A percentile compares a stretch with the other conserved stretches of the same genome.
phyloP scores from a whole-genome alignment of 1,140 invertebrate species.

The Hypothenemus hampei region DNA sequence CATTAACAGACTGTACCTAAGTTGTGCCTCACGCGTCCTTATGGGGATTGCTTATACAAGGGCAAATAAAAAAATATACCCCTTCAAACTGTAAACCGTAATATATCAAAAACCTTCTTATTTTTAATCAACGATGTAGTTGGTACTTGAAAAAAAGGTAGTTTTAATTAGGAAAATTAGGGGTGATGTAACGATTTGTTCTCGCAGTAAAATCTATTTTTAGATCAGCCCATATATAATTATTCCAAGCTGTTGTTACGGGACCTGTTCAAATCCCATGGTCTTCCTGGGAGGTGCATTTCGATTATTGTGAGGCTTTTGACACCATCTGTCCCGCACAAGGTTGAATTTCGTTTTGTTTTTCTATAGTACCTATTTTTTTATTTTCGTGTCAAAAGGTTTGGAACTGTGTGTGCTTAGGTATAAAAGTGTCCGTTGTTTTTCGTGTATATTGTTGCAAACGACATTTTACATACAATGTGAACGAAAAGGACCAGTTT shows the following conservation, averaged over 20 bases:
- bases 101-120: too few relatives aligned
- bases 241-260: background rate
- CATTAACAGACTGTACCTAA: slow-evolving; percentile 10
- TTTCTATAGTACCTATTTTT: slow-evolving; percentile 25
- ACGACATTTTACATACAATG: background rate
- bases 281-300: slow-evolving; percentile 25
- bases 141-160: too few relatives aligned
- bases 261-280: slow-evolving; percentile 25
- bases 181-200: too few relatives aligned
- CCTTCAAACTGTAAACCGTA: too few relatives aligned
- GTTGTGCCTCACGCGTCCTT: slow-evolving; percentile 7
- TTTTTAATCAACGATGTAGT: too few relatives aligned
- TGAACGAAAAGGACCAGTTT: background rate
- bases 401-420: too few relatives aligned
- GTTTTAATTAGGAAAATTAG: too few relatives aligned
- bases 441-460: too few relatives aligned
- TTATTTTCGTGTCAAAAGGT: too few relatives aligned
- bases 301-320: slow-evolving; percentile 27
- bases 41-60: slow-evolving; percentile 3
- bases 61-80: too few relatives aligned
- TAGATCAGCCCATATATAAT: background rate
- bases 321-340: slow-evolving; percentile 29
- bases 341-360: slow-evolving; percentile 13
- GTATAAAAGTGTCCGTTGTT: too few relatives aligned
- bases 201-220: background rate